Conservation (phyloP, 2,797 vertebrate species). For the Ambastaia sidthimunki region DNA sequence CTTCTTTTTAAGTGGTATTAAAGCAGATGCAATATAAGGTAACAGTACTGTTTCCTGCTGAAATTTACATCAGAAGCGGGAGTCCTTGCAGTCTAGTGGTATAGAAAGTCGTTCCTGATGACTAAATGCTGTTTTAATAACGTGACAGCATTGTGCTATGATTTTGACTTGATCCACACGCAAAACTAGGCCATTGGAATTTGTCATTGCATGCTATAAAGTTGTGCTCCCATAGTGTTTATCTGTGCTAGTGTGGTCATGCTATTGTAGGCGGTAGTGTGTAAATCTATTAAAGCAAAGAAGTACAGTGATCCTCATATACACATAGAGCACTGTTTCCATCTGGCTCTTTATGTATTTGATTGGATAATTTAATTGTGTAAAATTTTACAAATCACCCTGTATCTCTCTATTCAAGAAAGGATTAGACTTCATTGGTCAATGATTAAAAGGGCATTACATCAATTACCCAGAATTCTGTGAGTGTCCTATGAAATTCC, state of each 20-base stretch:
- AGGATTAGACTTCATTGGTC: not conserved
- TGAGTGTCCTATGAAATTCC: not conserved
- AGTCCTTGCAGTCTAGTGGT: not conserved
- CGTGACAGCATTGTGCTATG: conserved; percentile 3
- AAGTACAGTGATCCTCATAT: conserved; percentile 1
- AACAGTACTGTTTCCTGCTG: not conserved
- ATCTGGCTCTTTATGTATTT: conserved; percentile 12
- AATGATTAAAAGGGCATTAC: conserved; percentile 6
- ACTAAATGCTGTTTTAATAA: conserved; percentile 10
- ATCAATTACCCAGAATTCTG: not conserved
- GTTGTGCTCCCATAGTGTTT: conserved; percentile 25
- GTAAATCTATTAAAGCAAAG: conserved; percentile 7
- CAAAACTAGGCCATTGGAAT: conserved; percentile 2
- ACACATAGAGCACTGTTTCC: not conserved
- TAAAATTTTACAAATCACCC: conserved; percentile 10
- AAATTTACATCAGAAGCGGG: conserved; percentile 7
- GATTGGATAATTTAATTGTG: conserved; percentile 29
- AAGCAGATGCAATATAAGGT: conserved; percentile 26
- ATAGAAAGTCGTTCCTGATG: not conserved
- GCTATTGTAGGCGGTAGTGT: conserved; percentile 35
- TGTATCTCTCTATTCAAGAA: conserved; percentile 11
- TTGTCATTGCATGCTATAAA: conserved; percentile 43
- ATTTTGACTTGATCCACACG: not conserved
- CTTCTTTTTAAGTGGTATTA: conserved; percentile 26
- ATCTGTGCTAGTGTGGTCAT: conserved; percentile 40